Percentiles rank a stretch among this genome's conserved stretches.
These are phyloP conservation scores for Drosophila biarmipes DNA, from an alignment of 1,140 invertebrate species.

Conservation along the genomic window DNA sequence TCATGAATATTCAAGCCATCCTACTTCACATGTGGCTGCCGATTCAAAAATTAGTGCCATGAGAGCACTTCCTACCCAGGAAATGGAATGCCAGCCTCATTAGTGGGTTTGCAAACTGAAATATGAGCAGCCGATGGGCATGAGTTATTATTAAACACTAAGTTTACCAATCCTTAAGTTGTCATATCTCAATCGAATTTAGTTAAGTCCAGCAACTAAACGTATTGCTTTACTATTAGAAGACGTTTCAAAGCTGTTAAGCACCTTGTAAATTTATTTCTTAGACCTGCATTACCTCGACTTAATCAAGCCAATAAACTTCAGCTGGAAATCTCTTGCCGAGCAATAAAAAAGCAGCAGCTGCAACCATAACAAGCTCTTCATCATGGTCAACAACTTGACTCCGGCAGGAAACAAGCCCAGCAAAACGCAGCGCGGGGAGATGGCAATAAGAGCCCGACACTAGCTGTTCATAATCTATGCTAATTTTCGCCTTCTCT, in stretches of 20 bases:
- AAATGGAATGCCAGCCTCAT: not conserved
- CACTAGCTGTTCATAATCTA: constrained; percentile 67
- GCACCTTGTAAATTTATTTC: not conserved
- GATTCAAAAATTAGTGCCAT: not conserved
- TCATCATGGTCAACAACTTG: constrained; percentile 63
- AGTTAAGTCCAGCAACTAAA: too few relatives aligned
- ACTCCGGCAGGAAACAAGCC: constrained; percentile 24
- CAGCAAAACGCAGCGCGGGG: constrained; percentile 1
- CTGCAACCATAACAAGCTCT: constrained; percentile 45
- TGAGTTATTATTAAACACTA: too few relatives aligned
- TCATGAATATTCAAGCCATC: constrained; percentile 14
- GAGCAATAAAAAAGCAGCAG: constrained; percentile 15
- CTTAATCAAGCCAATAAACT: constrained; percentile 42
- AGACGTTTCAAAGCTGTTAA: too few relatives aligned
- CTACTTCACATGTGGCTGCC: not conserved
- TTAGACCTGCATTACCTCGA: not conserved
- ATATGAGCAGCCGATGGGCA: too few relatives aligned
- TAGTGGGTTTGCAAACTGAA: too few relatives aligned
- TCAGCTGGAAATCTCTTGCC: constrained; percentile 11
- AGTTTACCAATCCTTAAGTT: too few relatives aligned
- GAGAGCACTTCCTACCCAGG: not conserved
- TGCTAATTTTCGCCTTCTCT: constrained; percentile 69
- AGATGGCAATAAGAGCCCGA: constrained; percentile 22
- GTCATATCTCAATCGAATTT: too few relatives aligned
- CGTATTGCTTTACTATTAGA: too few relatives aligned